Evolutionary conservation across 2,113 vertebrate genomes (phyloP).

Genomic region (Acrocephalus arundinaceus): DNA sequence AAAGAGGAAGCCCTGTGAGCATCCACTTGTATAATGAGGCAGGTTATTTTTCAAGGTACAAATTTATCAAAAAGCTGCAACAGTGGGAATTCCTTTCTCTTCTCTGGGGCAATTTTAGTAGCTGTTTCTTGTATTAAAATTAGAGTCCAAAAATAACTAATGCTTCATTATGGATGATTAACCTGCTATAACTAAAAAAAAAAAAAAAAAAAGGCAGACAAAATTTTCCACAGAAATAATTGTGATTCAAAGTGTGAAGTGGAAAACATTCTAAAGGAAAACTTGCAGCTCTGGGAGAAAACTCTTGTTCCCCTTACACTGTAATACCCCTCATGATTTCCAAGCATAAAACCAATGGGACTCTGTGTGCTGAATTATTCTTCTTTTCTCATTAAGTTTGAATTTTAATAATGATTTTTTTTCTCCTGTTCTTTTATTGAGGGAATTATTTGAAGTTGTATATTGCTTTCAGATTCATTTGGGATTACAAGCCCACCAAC

Average conservation of each 20-base stretch:
- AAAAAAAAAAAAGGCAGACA: background rate
- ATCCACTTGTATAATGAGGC: background rate
- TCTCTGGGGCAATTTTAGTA: background rate
- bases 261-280: background rate
- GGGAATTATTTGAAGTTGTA: background rate
- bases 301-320: background rate
- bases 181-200: background rate
- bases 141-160: background rate
- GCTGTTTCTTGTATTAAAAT: background rate
- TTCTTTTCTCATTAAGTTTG: slow-evolving; percentile 6
- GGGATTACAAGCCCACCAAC: background rate
- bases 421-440: background rate
- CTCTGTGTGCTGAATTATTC: background rate
- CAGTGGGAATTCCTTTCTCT: background rate
- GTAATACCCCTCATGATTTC: background rate
- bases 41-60: background rate
- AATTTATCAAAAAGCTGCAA: background rate
- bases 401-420: background rate
- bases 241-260: background rate
- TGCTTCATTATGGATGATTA: background rate
- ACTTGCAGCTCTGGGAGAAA: background rate
- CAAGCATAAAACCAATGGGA: background rate
- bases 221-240: background rate
- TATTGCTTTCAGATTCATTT: background rate
- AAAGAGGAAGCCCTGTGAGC: background rate